These are phyloP conservation scores for Oxycera nigricornis DNA, from an alignment of 2,888 invertebrate species.

Conservation along the genomic window DNA sequence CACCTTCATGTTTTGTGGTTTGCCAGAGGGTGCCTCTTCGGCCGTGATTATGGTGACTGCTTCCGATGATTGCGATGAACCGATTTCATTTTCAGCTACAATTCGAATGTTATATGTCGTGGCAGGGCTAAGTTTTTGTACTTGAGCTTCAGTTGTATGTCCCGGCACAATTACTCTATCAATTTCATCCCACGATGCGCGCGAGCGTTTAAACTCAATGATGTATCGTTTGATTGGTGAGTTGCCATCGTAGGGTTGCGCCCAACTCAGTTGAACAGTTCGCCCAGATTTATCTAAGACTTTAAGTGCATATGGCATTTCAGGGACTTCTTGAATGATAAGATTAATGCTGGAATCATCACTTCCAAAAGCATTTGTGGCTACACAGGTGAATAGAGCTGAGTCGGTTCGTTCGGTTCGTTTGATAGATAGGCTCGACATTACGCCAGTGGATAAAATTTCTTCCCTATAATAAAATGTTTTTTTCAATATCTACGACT, in stretches of 20 bases:
- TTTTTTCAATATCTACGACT: too few relatives aligned
- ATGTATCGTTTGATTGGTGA: constrained; percentile 88
- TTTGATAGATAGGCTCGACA: constrained; percentile 88
- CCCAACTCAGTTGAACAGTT: constrained; percentile 90
- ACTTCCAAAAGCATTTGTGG: constrained; percentile 91
- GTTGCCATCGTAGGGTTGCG: constrained; percentile 90
- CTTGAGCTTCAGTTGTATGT: constrained; percentile 86
- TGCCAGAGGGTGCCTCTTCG: constrained; percentile 87
- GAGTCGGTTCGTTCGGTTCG: constrained; percentile 88
- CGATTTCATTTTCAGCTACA: constrained; percentile 92
- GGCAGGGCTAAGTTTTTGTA: constrained; percentile 86
- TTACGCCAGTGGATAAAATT: constrained; percentile 84
- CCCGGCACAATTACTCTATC: constrained; percentile 90
- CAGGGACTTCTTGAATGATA: constrained; percentile 85
- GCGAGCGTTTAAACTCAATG: constrained; percentile 89
- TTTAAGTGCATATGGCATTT: constrained; percentile 87
- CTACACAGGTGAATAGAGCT: constrained; percentile 89
- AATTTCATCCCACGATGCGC: constrained; percentile 83
- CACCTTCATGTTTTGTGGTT: constrained; percentile 83
- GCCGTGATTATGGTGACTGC: constrained; percentile 94
- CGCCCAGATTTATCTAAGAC: constrained; percentile 90
- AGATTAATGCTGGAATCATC: constrained; percentile 95
- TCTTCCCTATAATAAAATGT: constrained; percentile 76
- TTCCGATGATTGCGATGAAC: constrained; percentile 91
- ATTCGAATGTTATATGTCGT: constrained; percentile 93